Evolutionary conservation across 2,888 invertebrate species (phyloP), one percentile per base, ranked within the genome.

Genomic region (Drosophila formosana): DNA sequence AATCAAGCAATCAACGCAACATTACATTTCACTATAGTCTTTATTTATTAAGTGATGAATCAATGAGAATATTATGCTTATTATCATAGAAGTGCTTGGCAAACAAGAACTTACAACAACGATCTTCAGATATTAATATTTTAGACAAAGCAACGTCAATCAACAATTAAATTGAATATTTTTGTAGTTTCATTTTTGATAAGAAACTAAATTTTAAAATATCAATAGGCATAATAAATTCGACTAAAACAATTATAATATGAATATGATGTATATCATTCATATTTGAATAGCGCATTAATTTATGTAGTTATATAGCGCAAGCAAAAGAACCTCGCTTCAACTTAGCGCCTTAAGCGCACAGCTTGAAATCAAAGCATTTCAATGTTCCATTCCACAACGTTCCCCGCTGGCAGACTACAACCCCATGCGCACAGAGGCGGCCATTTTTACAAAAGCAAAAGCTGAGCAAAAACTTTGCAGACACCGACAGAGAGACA

Each of bases 391-490:
- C 51, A 70, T 82, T 82, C 71, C 89, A 65, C 4, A 4, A 4
- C 13, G 71, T 88, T 82, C 58, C 30, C 13, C 46, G 9, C n/a
- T 25, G 41, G 11, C 8, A 23, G 73, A 61, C 84, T 64, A 49
- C 89, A 50, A 50, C 86, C 74, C 66, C 60, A 51, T 57, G 65
- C 64, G 50, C 66, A 52, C 55, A 62, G 66, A 73, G 88, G 88
- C 88, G 80, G 90, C 90, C 91, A 90, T 90, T 90, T 90, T 90
- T 83, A 77, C 80, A 69, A 88, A 64, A 46, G 56, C 56, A 51
- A 56, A 51, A 77, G 64, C 73, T 70, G 85, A 85, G 88, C 58
- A 72, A 80, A 61, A 80, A 61, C 67, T 91, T 80, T 90, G 89
- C 90, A 87, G 88, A 80, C 85, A 66, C 64, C 50, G 28, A 28